A percentile compares a stretch with the other conserved stretches of the same genome.
phyloP scores from a whole-genome alignment of 2,113 vertebrate species.

The Indicator indicator region DNA sequence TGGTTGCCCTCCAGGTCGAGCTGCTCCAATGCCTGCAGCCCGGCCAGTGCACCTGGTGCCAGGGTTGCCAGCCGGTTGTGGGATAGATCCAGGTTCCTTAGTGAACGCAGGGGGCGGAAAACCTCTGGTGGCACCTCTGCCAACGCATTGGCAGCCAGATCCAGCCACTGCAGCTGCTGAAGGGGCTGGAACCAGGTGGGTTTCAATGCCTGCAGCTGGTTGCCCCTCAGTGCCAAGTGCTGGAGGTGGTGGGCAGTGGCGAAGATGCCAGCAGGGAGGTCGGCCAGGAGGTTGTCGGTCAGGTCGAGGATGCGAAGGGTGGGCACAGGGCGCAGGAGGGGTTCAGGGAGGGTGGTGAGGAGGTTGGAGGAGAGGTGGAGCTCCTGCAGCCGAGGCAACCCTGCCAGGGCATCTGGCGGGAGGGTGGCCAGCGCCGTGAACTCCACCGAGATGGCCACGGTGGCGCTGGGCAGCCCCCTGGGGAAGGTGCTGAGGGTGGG shows the following conservation, averaged over 20 bases:
- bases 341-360: conserved; percentile 68
- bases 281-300: conserved; percentile 75
- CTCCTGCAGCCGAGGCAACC: conserved; percentile 72
- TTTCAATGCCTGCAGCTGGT: conserved; percentile 55
- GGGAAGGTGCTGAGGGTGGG: conserved; percentile 74
- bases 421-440: conserved; percentile 81
- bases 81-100: conserved; percentile 80
- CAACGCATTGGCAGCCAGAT: conserved; percentile 79
- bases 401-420: conserved; percentile 48
- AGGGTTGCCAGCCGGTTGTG: conserved; percentile 77
- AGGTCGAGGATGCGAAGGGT: conserved; percentile 81
- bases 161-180: conserved; percentile 73
- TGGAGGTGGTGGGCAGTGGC: conserved; percentile 30
- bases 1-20: conserved; percentile 81
- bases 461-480: conserved; percentile 57
- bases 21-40: conserved; percentile 67
- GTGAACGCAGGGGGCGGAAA: conserved; percentile 62
- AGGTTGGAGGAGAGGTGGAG: conserved; percentile 85
- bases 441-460: conserved; percentile 78
- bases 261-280: conserved; percentile 75
- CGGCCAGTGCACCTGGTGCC: conserved; percentile 4
- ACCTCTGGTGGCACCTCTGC: conserved; percentile 33
- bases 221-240: conserved; percentile 81
- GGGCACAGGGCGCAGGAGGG: conserved; percentile 72
- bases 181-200: conserved; percentile 72